A percentile compares a stretch with the other conserved stretches of the same genome.
These are phyloP conservation scores for Chrysolina americana DNA, from an alignment of 2,888 invertebrate genomes.

Conservation along the genomic window DNA sequence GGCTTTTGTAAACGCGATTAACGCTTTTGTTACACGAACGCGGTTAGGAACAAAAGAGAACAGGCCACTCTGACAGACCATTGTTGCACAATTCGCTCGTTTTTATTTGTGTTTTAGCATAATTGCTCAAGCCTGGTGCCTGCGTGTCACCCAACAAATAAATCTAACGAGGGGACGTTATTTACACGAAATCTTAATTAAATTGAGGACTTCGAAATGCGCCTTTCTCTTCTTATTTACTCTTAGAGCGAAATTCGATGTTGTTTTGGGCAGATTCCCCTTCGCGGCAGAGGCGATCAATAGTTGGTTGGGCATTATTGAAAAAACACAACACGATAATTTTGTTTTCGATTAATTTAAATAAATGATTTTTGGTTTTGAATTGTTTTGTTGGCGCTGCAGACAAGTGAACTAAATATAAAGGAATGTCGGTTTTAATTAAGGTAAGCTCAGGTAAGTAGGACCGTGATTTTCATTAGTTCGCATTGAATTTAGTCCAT, in stretches of 20 bases:
- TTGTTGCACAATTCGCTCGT: constrained; percentile 44
- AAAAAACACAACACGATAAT: not conserved
- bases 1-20: constrained; percentile 53
- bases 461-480: too few relatives aligned
- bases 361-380: too few relatives aligned
- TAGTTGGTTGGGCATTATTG: not conserved
- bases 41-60: constrained; percentile 33
- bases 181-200: constrained; percentile 46
- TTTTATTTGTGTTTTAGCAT: constrained; percentile 47
- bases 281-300: not conserved
- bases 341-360: not conserved
- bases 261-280: constrained; percentile 8
- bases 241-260: constrained; percentile 5
- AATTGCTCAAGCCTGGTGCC: constrained; percentile 43
- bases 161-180: constrained; percentile 44
- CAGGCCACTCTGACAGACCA: constrained; percentile 37
- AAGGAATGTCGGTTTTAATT: too few relatives aligned
- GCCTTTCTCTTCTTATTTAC: constrained; percentile 6
- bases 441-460: too few relatives aligned
- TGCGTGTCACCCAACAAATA: constrained; percentile 45
- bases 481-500: too few relatives aligned
- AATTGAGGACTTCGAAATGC: constrained; percentile 38
- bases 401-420: too few relatives aligned
- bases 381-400: too few relatives aligned
- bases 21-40: constrained; percentile 52